Conservation (phyloP, 2,888 invertebrate genomes). For the Blera fallax region DNA sequence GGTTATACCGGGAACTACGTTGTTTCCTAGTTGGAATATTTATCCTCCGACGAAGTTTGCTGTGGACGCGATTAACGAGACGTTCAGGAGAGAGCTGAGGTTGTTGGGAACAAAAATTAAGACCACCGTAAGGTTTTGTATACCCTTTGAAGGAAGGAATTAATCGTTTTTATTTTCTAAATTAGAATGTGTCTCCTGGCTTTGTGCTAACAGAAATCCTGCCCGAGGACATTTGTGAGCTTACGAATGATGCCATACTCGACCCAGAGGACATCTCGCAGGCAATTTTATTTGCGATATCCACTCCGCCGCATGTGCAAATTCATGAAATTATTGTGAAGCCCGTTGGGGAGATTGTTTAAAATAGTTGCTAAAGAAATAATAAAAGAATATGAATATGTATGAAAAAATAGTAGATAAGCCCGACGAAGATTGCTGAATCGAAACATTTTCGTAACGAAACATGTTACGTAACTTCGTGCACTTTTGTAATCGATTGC, state of each 20-base stretch:
- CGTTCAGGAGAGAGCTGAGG: conserved; percentile 79
- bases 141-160: no score
- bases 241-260: conserved; percentile 75
- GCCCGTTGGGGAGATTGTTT: conserved; percentile 41
- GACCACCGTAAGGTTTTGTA: conserved; percentile 77
- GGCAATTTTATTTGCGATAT: conserved; percentile 83
- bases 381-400: no score
- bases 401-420: no score
- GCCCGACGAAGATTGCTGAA: no score
- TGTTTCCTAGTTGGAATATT: conserved; percentile 72
- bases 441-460: no score
- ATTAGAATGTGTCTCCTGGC: conserved; percentile 25
- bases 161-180: not conserved
- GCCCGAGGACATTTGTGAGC: conserved; percentile 68
- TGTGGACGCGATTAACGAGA: conserved; percentile 78
- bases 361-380: not conserved
- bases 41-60: conserved; percentile 79
- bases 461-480: no score
- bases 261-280: conserved; percentile 83
- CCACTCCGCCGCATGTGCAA: conserved; percentile 80
- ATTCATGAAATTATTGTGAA: conserved; percentile 53
- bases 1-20: conserved; percentile 46
- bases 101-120: conserved; percentile 77
- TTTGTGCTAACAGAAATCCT: conserved; percentile 28
- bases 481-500: no score